Conservation (phyloP, 2,888 invertebrate species). For the Onchidella celtica region DNA sequence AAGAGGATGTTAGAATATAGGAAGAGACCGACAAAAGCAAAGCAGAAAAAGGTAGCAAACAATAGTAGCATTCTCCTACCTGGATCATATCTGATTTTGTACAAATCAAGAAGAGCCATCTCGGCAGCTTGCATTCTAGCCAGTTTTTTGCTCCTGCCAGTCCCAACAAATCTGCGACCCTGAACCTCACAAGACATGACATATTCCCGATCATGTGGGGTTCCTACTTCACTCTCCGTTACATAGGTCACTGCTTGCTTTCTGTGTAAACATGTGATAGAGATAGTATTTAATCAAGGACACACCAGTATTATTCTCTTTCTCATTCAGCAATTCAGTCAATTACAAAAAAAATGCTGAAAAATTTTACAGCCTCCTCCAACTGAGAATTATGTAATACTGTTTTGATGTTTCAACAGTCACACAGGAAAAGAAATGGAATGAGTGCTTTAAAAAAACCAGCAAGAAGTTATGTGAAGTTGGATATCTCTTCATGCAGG, state of each 20-base stretch:
- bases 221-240: background rate
- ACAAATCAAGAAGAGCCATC: conserved; percentile 63
- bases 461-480: no score
- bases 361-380: no score
- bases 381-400: background rate
- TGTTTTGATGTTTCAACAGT: background rate
- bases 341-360: background rate
- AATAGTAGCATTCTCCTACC: no score
- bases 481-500: no score
- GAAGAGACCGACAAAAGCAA: no score
- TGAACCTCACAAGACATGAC: conserved; percentile 84
- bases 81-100: conserved; percentile 41
- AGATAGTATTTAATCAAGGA: background rate
- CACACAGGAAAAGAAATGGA: no score
- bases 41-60: no score
- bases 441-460: no score
- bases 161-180: conserved; percentile 84
- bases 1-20: no score
- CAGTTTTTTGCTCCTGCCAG: conserved; percentile 86
- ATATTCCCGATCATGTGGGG: conserved; percentile 23
- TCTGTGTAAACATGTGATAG: conserved; percentile 16
- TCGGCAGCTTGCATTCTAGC: conserved; percentile 86
- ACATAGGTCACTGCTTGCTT: conserved; percentile 6
- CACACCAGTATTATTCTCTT: no score
- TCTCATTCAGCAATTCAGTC: background rate